Base-by-base conservation (phyloP, 2,113 vertebrate genomes). In the Oxyura jamaicensis region DNA sequence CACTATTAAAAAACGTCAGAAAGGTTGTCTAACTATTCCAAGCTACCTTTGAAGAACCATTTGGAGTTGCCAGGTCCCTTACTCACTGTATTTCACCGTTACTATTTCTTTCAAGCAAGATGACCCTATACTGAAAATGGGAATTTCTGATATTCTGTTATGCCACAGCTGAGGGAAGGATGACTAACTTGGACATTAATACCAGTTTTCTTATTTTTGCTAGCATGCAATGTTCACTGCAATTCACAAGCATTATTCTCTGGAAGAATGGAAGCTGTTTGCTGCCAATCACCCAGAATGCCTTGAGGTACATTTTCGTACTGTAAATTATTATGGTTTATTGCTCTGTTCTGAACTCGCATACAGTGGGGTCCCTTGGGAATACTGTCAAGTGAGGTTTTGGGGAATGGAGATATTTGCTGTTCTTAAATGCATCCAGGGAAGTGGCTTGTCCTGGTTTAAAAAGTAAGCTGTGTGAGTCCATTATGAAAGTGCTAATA, bases 211-310 rank as follows among this genome's bases (percentile, higher is more conserved):
- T 86, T 79, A 12, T 96, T 78, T 98, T 95, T 97, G 73, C 94
- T 91, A 99, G 99, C 98, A 99, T 97, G 98, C 98, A 17, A 98
- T 99, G 97, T 99, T 99, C 96, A 99, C 99, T 85, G 98, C 99
- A 75, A 98, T 99, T 94, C 99, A 99, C 81, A 99, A 99, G 95
- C 99, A 99, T 97, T 99, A 99, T 97, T 97, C 98, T 86, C 87
- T 99, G 93, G 99, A 99, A 81, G 98, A 99, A 91, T 99, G 99
- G 99, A 99, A 99, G 95, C 96, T 96, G 60, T 99, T 99, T 97
- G 99, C 99, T 81, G 97, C 98, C 77, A 97, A 96, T 87, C 98
- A 99, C 92, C 99, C 99, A 74, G 98, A 99, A 91, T 99, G 99
- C 96, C 95, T 99, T 86, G 98, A 99, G 99, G 99, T 99, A 98